phyloP scores from a whole-genome alignment of 2,888 invertebrate species.

The Rhimphoctona megacephalus region DNA sequence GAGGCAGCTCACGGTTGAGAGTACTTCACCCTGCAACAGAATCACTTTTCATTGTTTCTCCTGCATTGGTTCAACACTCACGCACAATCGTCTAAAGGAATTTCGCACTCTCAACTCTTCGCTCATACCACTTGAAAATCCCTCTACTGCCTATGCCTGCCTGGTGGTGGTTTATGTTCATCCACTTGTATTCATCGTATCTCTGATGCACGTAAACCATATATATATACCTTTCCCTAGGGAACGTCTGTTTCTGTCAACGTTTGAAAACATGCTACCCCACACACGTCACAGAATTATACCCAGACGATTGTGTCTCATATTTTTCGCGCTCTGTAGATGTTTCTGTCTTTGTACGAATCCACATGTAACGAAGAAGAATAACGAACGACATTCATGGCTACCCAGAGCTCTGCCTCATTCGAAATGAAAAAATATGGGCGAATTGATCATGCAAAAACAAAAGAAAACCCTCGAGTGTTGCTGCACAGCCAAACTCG shows the following conservation, averaged over 20 bases:
- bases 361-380: constrained; percentile 23
- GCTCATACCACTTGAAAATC: constrained; percentile 39
- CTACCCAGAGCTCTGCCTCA: not conserved
- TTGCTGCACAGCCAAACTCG: not conserved
- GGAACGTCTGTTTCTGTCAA: constrained; percentile 33
- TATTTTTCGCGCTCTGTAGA: constrained; percentile 1
- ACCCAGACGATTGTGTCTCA: constrained; percentile 39
- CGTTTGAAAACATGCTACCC: constrained; percentile 27
- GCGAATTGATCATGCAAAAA: not conserved
- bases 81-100: constrained; percentile 59
- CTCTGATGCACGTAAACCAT: constrained; percentile 1
- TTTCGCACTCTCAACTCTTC: constrained; percentile 38
- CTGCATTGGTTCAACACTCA: constrained; percentile 59
- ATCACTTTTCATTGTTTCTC: constrained; percentile 46
- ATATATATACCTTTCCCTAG: not conserved
- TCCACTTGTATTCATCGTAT: constrained; percentile 26
- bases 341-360: constrained; percentile 4
- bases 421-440: not conserved
- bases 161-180: not conserved
- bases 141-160: not conserved
- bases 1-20: not conserved
- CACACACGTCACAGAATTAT: constrained; percentile 15
- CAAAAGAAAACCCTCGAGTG: not conserved
- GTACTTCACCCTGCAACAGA: constrained; percentile 19
- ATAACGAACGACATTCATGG: constrained; percentile 28